Evolutionary conservation across 2,888 invertebrate species (phyloP), one percentile per base, ranked within the genome.

Genomic region (Caenorhabditis becei): DNA sequence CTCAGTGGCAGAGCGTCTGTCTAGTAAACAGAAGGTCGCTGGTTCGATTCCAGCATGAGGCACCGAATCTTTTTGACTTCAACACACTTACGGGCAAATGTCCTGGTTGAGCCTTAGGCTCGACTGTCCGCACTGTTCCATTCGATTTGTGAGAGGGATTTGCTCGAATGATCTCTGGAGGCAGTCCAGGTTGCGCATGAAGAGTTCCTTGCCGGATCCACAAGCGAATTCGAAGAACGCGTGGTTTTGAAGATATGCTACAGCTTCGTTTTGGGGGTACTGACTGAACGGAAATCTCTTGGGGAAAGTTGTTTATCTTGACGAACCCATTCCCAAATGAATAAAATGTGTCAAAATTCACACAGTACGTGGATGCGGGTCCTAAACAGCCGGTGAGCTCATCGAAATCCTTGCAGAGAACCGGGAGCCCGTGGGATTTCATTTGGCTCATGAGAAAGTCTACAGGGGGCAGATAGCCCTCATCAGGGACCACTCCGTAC

Each of bases 21-120:
- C 88, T 88, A 87, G 88, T 89, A 89, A 89, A 89, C 89, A 89
- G 88, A 88, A 88, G 88, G 87, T 88, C 89, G 88, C 88, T 87
- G 86, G 88, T 89, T 89, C 88, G 88, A 89, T 89, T 88, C 88
- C 88, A 87, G 88, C 88, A 87, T 87, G 88, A 88, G 88, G 88
- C 88, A 88, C 75, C 77, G 58, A 63, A 44, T 23, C 20, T 59
- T 86, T 20, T 37, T 32, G 32, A n/a, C n/a, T n/a, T n/a, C n/a
- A n/a, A n/a, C n/a, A n/a, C 26, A 72, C 79, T 66, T 20, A 79
- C 79, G 79, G 79, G 23, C 79, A 79, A 24, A 72, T 37, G n/a
- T 71, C 51, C 16, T 62, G 53, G 44, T 72, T 56, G 18, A 54
- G 28, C 1, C 28, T n/a, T 4, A 79, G 18, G 32, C 66, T 41